Base-by-base conservation (phyloP, 1,140 invertebrate genomes). In the Aphis craccivora region DNA sequence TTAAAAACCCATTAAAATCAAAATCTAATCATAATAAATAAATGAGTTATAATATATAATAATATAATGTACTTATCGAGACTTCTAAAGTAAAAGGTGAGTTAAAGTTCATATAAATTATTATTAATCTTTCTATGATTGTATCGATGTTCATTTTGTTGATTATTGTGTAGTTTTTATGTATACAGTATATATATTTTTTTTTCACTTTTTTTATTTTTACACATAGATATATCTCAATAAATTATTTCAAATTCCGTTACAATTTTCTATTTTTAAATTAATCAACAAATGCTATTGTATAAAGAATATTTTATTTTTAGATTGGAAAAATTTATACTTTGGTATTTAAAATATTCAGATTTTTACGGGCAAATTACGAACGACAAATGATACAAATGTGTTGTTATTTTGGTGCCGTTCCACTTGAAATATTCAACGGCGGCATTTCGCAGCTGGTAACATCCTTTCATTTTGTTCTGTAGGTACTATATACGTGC, bases 391-490 rank as follows among this genome's bases (percentile, higher is more conserved):
- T 40, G 53, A 60, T 30, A 90, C 35, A 45, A 76, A 67, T 43
- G 60, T n/a, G 23, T 67, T 30, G 60, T 91, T n/a, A 45, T 91
- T 76, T 76, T 9, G 60, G 55, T 37, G 30, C 14, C 20, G 45
- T 48, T 87, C 86, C 86, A 87, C 25, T n/a, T 48, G 45, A 35
- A n/a, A 35, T 48, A 48, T 87, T 45, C 90, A 45, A 76, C 90
- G 5, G 90, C 81, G 90, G 37, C 22, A 60, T 40, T 43, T 91
- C 90, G 30, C 90, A 91, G 90, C 90, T 76, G 90, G 90, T 67
- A 76, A 43, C 90, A 67, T 91, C 90, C 60, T 91, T 67, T 67
- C 53, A 90, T 76, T 91, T 60, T 60, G 30, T 45, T 48, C 14
- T 48, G 45, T 40, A 40, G 37, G 37, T 87, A n/a, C 43, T n/a